Evolutionary conservation across 2,113 vertebrate genomes (phyloP), one percentile per base, ranked within the genome.

Genomic region (Aramus guarauna): DNA sequence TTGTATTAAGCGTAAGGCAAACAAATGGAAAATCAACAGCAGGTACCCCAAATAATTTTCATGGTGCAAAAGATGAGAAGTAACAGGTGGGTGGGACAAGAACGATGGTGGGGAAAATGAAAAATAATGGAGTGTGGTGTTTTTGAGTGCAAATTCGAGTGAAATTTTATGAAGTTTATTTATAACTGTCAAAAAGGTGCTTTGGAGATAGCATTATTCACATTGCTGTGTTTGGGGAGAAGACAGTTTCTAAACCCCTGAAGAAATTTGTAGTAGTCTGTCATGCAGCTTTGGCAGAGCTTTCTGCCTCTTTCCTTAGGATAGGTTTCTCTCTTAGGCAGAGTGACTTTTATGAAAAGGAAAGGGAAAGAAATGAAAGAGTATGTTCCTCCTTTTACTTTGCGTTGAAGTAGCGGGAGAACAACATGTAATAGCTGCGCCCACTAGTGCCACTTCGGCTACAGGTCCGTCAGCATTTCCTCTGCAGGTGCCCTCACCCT

Each of bases 241-340:
- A n/a, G 12, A 72, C n/a, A 30, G 59, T 52, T 47, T 73, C 68
- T 48, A 6, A 20, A 77, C 8, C 8, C n/a, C 52, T 18, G 11
- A 60, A 47, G 30, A 52, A 47, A 58, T 90, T 81, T 79, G 11
- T 72, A 19, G 16, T 41, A 16, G 5, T 50, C 26, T 15, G 12
- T 52, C 1, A 0, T 18, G 39, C 55, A 60, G 17, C 34, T 92
- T 59, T 4, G 1, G 13, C n/a, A 3, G 11, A 10, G 4, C 67
- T 71, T 87, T 90, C 68, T 55, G 43, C 7, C 22, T 48, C 43
- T 82, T 50, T 39, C 23, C 68, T 73, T 90, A 74, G 67, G 53
- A 60, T 9, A 11, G 16, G 15, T 68, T 72, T 88, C 79, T 92
- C 68, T 52, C 16, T 4, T 48, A 30, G 34, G 29, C 27, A 16